Percentiles rank a stretch among this genome's conserved stretches.
Evolutionary conservation across 2,888 invertebrate genomes (phyloP).

Genomic region (Melanchra persicariae): DNA sequence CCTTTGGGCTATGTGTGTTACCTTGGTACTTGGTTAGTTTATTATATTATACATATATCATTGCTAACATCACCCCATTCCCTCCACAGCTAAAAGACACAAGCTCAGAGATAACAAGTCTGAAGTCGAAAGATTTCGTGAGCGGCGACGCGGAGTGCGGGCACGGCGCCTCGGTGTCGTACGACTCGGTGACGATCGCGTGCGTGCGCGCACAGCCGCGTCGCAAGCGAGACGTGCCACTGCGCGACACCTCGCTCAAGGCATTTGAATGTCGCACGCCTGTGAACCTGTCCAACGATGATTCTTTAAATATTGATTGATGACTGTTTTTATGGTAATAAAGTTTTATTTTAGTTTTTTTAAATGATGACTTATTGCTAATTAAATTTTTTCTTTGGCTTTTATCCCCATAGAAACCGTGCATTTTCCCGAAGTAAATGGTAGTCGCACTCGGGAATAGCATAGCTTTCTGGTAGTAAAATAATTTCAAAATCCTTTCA

Average conservation of each 20-base stretch:
- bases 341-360: constrained; percentile 27
- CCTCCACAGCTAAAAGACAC: constrained; percentile 70
- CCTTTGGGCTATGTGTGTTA: too few species aligned
- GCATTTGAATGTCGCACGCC: constrained; percentile 38
- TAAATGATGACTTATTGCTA: too few species aligned
- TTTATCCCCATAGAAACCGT: background rate
- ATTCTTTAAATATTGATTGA: constrained; percentile 57
- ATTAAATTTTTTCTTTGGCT: background rate
- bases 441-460: background rate
- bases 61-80: background rate
- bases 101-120: constrained; percentile 56
- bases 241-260: constrained; percentile 31
- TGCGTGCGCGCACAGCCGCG: constrained; percentile 77
- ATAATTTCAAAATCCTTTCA: too few species aligned
- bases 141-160: constrained; percentile 65
- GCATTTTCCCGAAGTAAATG: background rate
- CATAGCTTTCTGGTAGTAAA: background rate
- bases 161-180: constrained; percentile 56
- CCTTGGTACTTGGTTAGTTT: too few species aligned
- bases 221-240: constrained; percentile 60
- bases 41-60: too few species aligned
- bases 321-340: constrained; percentile 37
- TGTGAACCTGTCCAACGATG: constrained; percentile 36
- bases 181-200: constrained; percentile 71
- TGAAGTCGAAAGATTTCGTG: constrained; percentile 62